Percentiles rank a stretch among this genome's conserved stretches.
These are phyloP conservation scores for Noctuana brunneofusca DNA, from an alignment of 2,888 invertebrate genomes.

Conservation along the genomic window DNA sequence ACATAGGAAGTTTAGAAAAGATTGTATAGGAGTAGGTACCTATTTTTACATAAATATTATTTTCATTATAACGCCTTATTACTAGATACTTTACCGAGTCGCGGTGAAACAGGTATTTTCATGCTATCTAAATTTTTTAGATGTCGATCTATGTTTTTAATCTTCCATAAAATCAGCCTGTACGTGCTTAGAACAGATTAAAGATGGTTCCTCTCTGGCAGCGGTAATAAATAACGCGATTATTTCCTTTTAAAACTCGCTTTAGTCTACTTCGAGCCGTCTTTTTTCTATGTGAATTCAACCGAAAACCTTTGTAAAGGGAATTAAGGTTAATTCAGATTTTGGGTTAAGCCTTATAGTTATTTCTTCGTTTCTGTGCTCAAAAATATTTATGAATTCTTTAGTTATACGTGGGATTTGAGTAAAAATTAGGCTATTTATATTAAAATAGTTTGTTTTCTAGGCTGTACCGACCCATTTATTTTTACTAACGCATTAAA, in stretches of 20 bases:
- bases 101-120: constrained; percentile 38
- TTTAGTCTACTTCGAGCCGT: constrained; percentile 56
- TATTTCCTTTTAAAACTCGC: constrained; percentile 75
- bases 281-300: constrained; percentile 64
- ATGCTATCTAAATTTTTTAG: constrained; percentile 62
- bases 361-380: constrained; percentile 40
- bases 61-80: too few relatives aligned
- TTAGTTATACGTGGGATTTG: constrained; percentile 5
- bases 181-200: constrained; percentile 76
- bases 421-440: background rate
- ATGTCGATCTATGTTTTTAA: constrained; percentile 72
- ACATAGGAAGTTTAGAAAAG: too few relatives aligned
- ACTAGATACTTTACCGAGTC: constrained; percentile 35
- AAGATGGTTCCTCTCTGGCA: constrained; percentile 67
- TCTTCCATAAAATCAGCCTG: constrained; percentile 73
- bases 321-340: constrained; percentile 53
- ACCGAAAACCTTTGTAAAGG: constrained; percentile 62
- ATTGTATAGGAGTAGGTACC: too few relatives aligned
- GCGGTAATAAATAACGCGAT: constrained; percentile 79
- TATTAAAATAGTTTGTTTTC: background rate
- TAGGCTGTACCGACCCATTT: too few relatives aligned
- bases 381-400: constrained; percentile 29
- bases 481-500: too few relatives aligned
- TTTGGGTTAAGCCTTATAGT: constrained; percentile 32
- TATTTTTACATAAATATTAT: too few relatives aligned